Evolutionary conservation across 2,888 invertebrate species (phyloP).

Genomic region (Spodoptera exigua): DNA sequence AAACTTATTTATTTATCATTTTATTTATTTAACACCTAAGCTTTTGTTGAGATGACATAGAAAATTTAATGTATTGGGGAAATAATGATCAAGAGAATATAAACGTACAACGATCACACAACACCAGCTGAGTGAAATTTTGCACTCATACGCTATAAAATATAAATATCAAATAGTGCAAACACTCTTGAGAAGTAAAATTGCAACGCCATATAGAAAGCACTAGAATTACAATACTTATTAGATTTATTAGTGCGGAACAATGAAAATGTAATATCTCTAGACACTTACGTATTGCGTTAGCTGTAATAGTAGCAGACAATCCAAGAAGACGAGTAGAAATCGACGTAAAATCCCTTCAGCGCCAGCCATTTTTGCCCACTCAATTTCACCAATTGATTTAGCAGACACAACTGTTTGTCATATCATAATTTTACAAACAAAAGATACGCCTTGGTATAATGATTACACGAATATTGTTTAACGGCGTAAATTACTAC

Average conservation of each 20-base stretch:
- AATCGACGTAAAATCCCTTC: slow-evolving; percentile 68
- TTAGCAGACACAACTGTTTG: slow-evolving; percentile 62
- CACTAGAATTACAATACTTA: slow-evolving; percentile 24
- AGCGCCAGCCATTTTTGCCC: slow-evolving; percentile 73
- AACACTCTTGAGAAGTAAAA: slow-evolving; percentile 9
- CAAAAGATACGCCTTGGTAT: slow-evolving; percentile 44
- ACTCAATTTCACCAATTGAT: slow-evolving; percentile 66
- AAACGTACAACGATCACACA: too few relatives aligned
- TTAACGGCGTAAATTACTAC: slow-evolving; percentile 51
- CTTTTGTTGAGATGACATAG: too few relatives aligned
- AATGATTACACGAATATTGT: slow-evolving; percentile 43
- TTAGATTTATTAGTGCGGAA: slow-evolving; percentile 65
- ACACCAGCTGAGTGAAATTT: slow-evolving; percentile 12
- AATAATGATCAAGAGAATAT: too few relatives aligned
- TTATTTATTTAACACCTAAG: too few relatives aligned
- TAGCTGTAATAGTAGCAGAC: slow-evolving; percentile 73
- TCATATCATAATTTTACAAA: slow-evolving; percentile 76
- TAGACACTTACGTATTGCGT: slow-evolving; percentile 77
- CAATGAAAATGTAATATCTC: slow-evolving; percentile 63
- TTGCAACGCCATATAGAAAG: slow-evolving; percentile 12
- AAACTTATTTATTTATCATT: too few relatives aligned
- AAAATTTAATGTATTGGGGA: too few relatives aligned
- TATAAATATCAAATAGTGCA: slow-evolving; percentile 15
- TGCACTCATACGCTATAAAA: background rate
- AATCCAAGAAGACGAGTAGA: slow-evolving; percentile 74